A percentile compares a stretch with the other conserved stretches of the same genome.
phyloP scores from a whole-genome alignment of 2,888 invertebrate genomes.

The Melieria picta region DNA sequence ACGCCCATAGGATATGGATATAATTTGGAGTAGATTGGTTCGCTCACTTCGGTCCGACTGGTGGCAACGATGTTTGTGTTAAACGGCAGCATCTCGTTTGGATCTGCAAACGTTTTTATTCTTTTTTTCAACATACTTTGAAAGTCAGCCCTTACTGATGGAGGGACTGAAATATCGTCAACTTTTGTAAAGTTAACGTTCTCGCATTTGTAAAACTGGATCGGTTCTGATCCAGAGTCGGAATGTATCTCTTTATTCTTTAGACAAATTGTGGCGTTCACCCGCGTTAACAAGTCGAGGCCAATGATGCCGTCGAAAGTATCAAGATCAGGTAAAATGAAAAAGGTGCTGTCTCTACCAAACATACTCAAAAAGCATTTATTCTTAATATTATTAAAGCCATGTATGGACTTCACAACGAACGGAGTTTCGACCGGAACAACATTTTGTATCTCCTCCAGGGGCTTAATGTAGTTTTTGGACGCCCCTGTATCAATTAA shows the following conservation, averaged over 20 bases:
- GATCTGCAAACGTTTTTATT: constrained; percentile 31
- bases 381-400: too few relatives aligned
- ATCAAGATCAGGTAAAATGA: constrained; percentile 22
- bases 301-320: constrained; percentile 33
- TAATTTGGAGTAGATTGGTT: constrained; percentile 30
- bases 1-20: constrained; percentile 33
- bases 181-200: constrained; percentile 20
- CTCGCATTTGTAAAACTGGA: constrained; percentile 28
- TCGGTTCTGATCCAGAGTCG: constrained; percentile 25
- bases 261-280: constrained; percentile 21
- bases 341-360: too few relatives aligned
- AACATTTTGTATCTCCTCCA: constrained; percentile 1
- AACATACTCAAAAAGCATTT: too few relatives aligned
- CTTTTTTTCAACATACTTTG: constrained; percentile 24
- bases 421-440: too few relatives aligned
- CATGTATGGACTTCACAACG: too few relatives aligned
- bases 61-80: constrained; percentile 32
- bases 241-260: constrained; percentile 19
- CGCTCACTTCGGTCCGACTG: constrained; percentile 24
- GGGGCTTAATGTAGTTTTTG: constrained; percentile 38
- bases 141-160: constrained; percentile 16
- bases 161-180: constrained; percentile 11
- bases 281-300: constrained; percentile 25
- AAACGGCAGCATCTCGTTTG: constrained; percentile 28
- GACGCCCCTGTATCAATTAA: constrained; percentile 39